Evolutionary conservation across 1,140 invertebrate genomes (phyloP).

Genomic region (Leptinotarsa lineolata): DNA sequence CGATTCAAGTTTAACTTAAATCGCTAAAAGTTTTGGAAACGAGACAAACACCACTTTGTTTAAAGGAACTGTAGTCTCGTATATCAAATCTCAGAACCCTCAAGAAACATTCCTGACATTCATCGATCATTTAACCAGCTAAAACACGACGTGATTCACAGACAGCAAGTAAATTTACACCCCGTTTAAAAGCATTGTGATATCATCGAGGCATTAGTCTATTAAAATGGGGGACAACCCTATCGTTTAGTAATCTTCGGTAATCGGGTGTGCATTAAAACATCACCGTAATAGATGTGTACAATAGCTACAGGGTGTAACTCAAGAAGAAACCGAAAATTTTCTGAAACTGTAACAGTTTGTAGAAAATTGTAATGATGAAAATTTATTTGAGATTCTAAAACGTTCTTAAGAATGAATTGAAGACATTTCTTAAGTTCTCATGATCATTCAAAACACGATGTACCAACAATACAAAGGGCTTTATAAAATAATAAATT

Average conservation of each 20-base stretch:
- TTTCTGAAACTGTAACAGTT: slow-evolving; percentile 10
- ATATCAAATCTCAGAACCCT: no score
- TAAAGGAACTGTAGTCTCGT: no score
- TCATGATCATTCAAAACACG: no score
- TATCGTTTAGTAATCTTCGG: slow-evolving; percentile 49
- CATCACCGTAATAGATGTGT: slow-evolving; percentile 47
- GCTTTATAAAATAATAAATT: no score
- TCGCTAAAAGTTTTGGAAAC: no score
- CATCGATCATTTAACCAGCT: slow-evolving; percentile 1
- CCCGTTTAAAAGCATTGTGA: slow-evolving; percentile 6
- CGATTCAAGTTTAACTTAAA: no score
- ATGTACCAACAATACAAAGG: no score
- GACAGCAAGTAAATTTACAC: slow-evolving; percentile 1
- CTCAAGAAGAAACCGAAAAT: slow-evolving; percentile 21
- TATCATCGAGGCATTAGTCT: slow-evolving; percentile 39
- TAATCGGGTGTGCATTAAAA: slow-evolving; percentile 50
- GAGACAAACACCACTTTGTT: no score
- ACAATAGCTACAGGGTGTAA: slow-evolving; percentile 35
- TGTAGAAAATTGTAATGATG: no score
- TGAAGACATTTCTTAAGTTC: no score
- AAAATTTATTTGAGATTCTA: no score
- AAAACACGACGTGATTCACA: not conserved
- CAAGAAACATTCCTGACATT: not conserved
- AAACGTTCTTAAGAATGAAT: no score
- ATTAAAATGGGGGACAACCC: slow-evolving; percentile 49